Evolutionary conservation across 2,888 invertebrate genomes (phyloP).

Genomic region (Lagria hirta): DNA sequence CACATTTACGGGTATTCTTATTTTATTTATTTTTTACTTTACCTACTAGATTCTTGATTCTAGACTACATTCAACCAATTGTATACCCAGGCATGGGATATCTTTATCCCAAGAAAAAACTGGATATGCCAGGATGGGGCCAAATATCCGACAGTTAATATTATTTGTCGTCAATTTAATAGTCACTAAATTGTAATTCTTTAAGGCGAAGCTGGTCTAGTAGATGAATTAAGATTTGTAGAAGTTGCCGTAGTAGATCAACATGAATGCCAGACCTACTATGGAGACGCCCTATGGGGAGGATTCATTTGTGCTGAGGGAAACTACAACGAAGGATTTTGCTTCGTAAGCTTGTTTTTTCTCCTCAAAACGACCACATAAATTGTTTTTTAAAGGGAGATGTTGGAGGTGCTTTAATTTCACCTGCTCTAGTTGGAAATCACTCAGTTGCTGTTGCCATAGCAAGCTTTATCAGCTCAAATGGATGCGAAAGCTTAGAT

Average conservation of each 20-base stretch:
- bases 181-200: neutral
- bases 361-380: too few species aligned
- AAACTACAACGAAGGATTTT: conserved; percentile 7
- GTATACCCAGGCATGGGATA: neutral
- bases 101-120: conserved; percentile 2
- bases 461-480: conserved; percentile 8
- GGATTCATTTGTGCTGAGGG: conserved; percentile 4
- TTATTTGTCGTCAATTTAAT: neutral
- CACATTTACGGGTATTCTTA: conserved; percentile 8
- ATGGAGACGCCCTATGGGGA: conserved; percentile 1
- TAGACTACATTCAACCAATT: conserved; percentile 7
- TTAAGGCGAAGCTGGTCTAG: too few species aligned
- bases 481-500: conserved; percentile 14
- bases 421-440: conserved; percentile 4
- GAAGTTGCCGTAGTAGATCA: conserved; percentile 1
- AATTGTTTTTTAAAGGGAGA: too few species aligned
- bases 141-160: conserved; percentile 5
- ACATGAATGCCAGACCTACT: conserved; percentile 1
- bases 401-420: conserved; percentile 7
- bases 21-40: neutral
- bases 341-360: conserved; percentile 4
- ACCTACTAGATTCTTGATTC: neutral
- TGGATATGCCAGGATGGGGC: conserved; percentile 10
- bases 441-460: conserved; percentile 3
- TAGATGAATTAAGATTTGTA: conserved; percentile 1